These are phyloP conservation scores for Hypena proboscidalis DNA, from an alignment of 2,888 invertebrate genomes.

Conservation along the genomic window DNA sequence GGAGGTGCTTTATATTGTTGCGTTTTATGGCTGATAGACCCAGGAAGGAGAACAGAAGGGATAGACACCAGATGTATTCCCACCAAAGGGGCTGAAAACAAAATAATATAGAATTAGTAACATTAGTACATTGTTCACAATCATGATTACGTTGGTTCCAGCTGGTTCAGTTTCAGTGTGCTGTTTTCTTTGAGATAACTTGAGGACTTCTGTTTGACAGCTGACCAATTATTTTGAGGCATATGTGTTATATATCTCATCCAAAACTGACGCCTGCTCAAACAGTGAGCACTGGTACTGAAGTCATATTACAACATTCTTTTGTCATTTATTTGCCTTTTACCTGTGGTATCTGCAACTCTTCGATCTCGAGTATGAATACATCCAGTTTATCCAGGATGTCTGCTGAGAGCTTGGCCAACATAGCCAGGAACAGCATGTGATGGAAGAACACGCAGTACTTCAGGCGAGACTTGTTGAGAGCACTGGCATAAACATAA, in stretches of 20 bases:
- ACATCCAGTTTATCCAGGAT: constrained; percentile 96
- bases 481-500: constrained; percentile 88
- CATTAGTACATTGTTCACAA: no score
- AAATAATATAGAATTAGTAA: no score
- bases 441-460: constrained; percentile 98
- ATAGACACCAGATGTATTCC: constrained; percentile 97
- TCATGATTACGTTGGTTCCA: no score
- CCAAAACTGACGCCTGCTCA: no score
- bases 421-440: constrained; percentile 94
- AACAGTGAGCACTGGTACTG: no score
- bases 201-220: no score
- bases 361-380: constrained; percentile 97
- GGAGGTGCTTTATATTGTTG: constrained; percentile 91
- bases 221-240: no score
- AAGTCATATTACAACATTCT: no score
- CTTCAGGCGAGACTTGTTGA: constrained; percentile 97
- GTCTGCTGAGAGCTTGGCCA: constrained; percentile 95
- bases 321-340: not conserved
- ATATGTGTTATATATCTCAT: no score
- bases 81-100: constrained; percentile 91
- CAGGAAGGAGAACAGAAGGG: constrained; percentile 92
- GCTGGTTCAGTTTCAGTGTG: no score
- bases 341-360: constrained; percentile 94
- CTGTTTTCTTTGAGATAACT: no score
- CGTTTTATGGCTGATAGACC: constrained; percentile 94